A percentile compares a stretch with the other conserved stretches of the same genome.
Evolutionary conservation across 2,888 invertebrate genomes (phyloP).

Genomic region (Adineta ricciae): DNA sequence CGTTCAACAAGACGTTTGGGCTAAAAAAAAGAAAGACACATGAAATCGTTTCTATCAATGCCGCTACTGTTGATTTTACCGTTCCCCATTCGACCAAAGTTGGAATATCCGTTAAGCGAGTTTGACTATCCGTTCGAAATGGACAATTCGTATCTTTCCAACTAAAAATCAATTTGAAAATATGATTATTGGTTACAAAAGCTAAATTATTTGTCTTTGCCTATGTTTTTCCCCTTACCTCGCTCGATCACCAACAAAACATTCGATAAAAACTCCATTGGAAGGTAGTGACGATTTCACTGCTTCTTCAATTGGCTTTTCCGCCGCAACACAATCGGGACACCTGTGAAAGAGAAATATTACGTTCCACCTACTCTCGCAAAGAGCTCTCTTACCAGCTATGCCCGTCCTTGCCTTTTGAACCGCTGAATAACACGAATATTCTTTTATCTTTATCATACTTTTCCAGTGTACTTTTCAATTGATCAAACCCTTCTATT

Average conservation of each 20-base stretch:
- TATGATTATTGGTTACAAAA: neutral
- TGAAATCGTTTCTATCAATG: neutral
- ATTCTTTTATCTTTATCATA: constrained; percentile 4
- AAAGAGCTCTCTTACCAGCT: neutral
- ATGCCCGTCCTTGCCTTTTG: neutral
- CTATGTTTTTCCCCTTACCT: neutral
- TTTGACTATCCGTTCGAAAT: neutral
- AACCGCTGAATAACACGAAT: neutral
- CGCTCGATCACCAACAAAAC: constrained; percentile 1
- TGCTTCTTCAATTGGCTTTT: neutral
- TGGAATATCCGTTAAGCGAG: neutral
- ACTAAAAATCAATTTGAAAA: neutral
- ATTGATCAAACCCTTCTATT: neutral
- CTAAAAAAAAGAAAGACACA: neutral
- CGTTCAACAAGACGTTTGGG: neutral
- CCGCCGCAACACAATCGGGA: neutral
- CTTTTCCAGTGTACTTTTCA: neutral
- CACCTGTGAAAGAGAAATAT: neutral
- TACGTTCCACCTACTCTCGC: neutral
- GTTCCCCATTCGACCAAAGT: neutral
- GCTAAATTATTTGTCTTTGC: no score
- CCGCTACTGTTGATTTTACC: neutral
- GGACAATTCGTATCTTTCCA: neutral
- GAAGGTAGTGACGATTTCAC: neutral
- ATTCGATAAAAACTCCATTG: neutral